Base-by-base conservation (phyloP, 92 coral and sea anemone species). In the Porites rus region DNA sequence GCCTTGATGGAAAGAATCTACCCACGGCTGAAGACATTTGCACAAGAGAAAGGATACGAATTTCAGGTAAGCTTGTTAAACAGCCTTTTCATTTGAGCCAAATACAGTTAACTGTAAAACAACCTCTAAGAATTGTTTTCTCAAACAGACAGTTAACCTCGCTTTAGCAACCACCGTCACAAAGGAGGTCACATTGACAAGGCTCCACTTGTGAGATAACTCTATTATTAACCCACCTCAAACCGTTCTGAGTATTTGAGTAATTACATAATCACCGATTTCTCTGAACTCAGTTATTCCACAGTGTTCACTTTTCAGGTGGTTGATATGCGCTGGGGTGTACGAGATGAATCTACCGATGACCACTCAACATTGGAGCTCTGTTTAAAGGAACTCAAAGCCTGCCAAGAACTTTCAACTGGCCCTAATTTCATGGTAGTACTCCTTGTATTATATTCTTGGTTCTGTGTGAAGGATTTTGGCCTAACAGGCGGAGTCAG, bases 311-410 rank as follows among this genome's bases (percentile, higher is more conserved):
- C 52, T 25, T 7, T 54, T 28, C 60, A 92, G 94, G 94, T 92
- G 61, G 94, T 92, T 53, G 94, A 92, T 77, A 92, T 92, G 94
- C 89, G 94, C 13, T 92, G 94, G 94, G 94, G 94, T 0, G 94
- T 92, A 56, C 82, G 94, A 3, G 94, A 92, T 61, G 87, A 84
- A 24, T 90, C 94, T 16, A 81, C 92, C 16, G 92, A 92, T 66
- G 94, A 92, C 38, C 94, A 92, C 76, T 89, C 94, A 16, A 92
- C 92, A 10, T 65, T 92, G 51, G 94, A 92, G 14, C 72, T 92
- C 74, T 92, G 94, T 80, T 77, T 92, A 58, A 92, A 92, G 81
- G 94, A 92, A 60, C 90, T 92, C 11, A 84, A 84, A 51, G 90
- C 94, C 19, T 92, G 94, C 22, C 94, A 92, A 43, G 87, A 92